Evolutionary conservation across 2,113 vertebrate species (phyloP).

Genomic region (Agapornis roseicollis): DNA sequence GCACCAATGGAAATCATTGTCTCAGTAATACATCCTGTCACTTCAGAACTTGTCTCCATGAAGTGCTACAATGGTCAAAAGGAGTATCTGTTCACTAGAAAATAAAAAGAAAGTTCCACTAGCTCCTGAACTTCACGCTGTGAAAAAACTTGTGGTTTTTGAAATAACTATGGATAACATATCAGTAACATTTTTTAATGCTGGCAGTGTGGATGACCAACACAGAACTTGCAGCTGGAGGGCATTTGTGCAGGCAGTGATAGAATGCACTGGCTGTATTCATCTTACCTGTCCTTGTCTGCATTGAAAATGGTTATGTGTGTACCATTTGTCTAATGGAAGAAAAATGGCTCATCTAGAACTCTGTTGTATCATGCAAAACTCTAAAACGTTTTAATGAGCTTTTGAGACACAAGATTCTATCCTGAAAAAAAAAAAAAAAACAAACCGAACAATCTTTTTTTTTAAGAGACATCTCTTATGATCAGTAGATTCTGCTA

Average conservation of each 20-base stretch:
- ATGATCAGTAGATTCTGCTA: neutral
- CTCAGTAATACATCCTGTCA: neutral
- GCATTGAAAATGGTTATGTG: neutral
- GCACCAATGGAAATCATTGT: neutral
- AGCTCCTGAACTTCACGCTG: neutral
- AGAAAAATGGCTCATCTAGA: neutral
- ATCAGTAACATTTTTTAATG: neutral
- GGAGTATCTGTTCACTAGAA: neutral
- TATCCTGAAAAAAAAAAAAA: neutral
- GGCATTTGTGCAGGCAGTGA: neutral
- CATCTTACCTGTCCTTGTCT: neutral
- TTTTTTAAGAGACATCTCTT: neutral
- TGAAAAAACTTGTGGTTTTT: neutral
- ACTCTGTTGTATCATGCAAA: neutral
- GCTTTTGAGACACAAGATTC: neutral
- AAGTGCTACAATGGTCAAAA: neutral
- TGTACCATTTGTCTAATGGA: neutral
- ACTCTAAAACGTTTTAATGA: neutral
- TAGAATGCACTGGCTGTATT: neutral
- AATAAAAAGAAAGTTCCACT: neutral
- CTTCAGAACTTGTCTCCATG: neutral
- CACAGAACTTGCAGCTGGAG: neutral
- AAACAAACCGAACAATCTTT: too few species aligned
- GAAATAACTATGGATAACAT: neutral
- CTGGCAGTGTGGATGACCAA: neutral